Conservation (phyloP, 2,797 vertebrate genomes). For the Chaetophractus vellerosus region DNA sequence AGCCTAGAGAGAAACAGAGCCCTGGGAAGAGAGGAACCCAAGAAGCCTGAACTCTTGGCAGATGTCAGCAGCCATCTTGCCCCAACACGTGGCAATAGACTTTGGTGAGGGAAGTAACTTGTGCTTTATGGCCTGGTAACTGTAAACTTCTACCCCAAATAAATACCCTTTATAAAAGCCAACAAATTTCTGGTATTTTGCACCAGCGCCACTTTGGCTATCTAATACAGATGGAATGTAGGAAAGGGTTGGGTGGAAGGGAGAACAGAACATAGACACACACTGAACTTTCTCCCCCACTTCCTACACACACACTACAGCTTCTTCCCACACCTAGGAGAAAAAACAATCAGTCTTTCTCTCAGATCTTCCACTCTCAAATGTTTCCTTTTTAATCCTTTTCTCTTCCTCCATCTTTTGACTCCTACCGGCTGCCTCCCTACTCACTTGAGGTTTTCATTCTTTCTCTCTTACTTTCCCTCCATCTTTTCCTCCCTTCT, state of each 20-base stretch:
- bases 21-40: no score
- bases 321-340: slow-evolving; percentile 32
- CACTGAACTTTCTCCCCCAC: not conserved
- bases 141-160: no score
- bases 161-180: no score
- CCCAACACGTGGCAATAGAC: no score
- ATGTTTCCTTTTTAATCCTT: slow-evolving; percentile 8
- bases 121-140: no score
- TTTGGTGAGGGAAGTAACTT: no score
- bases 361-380: slow-evolving; percentile 15
- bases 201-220: no score
- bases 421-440: not conserved
- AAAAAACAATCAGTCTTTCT: not conserved
- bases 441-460: not conserved
- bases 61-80: no score
- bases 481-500: not conserved
- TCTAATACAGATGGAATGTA: slow-evolving; percentile 21
- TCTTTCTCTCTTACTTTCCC: not conserved
- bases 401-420: not conserved
- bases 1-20: no score
- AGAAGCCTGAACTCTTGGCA: no score
- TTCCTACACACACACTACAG: not conserved
- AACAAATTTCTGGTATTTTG: no score
- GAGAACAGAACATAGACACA: slow-evolving; percentile 45
- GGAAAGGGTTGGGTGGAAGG: slow-evolving; percentile 32